Evolutionary conservation across 92 coral and sea anemone genomes (phyloP), one percentile per base, ranked within the genome.

Genomic region (Plumapathes pennacea): DNA sequence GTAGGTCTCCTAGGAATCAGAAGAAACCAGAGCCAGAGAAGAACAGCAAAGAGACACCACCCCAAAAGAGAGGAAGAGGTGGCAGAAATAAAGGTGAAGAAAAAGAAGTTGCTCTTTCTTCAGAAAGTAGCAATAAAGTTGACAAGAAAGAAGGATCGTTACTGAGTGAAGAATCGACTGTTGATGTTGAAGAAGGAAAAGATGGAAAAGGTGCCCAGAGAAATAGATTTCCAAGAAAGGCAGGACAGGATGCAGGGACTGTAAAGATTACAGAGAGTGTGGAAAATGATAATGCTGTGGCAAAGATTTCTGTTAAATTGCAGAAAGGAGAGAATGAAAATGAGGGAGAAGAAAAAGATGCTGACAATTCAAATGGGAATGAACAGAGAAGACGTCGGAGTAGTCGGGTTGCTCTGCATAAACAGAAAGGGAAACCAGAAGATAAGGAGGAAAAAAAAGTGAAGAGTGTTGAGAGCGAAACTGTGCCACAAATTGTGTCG

Each of bases 1-100:
- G 9, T 26, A 87, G 96, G 57, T 87, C 96, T 57, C 74, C 96
- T 10, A 83, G 96, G 61, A 83, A 53, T 17, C 96, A 87, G 59
- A 69, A 46, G 43, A 64, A 64, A 32, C 41, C 69, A 34, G n/a
- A n/a, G n/a, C n/a, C n/a, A n/a, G n/a, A n/a, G n/a, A n/a, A n/a
- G n/a, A n/a, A n/a, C n/a, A n/a, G n/a, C n/a, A n/a, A n/a, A n/a
- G n/a, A n/a, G n/a, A n/a, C n/a, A n/a, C n/a, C n/a, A n/a, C n/a
- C n/a, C n/a, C n/a, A 57, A 29, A 18, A 60, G 50, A 47, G 55
- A 45, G 76, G 59, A 70, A 29, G 73, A 19, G 4, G 42, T 47
- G 30, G 76, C 48, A 33, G 69, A 67, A 41, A 19, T 28, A 23
- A 12, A 27, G 1, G 19, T 10, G 24, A 46, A 27, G n/a, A 32